A percentile compares a stretch with the other conserved stretches of the same genome.
Conservation (phyloP, 2,797 vertebrate species). For the Sebastes oblongus region DNA sequence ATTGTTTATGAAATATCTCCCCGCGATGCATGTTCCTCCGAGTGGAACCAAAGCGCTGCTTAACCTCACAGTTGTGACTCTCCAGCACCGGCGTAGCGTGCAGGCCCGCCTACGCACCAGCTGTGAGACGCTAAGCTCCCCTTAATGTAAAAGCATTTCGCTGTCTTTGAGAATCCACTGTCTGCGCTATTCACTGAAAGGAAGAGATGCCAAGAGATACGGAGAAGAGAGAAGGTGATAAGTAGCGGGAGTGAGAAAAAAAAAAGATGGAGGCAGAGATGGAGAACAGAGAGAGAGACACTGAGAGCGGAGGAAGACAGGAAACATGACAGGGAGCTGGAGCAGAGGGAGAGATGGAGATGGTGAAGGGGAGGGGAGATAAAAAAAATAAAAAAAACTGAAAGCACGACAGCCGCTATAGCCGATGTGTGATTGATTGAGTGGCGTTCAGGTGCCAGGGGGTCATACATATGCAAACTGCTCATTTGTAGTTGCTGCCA, state of each 20-base stretch:
- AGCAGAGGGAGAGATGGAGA: constrained; percentile 1
- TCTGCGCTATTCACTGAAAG: constrained; percentile 48
- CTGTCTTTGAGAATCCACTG: constrained; percentile 69
- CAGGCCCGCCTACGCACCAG: constrained; percentile 70
- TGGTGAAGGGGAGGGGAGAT: background rate
- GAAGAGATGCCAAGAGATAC: constrained; percentile 33
- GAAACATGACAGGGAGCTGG: constrained; percentile 36
- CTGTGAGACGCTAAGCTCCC: constrained; percentile 73
- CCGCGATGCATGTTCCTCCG: constrained; percentile 38
- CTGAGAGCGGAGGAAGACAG: constrained; percentile 17
- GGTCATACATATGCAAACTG: constrained; percentile 80
- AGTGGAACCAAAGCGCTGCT: constrained; percentile 67
- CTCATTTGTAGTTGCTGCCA: constrained; percentile 79
- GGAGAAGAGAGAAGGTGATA: constrained; percentile 38
- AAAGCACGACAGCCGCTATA: constrained; percentile 37
- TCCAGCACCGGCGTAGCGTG: constrained; percentile 49
- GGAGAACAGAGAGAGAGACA: constrained; percentile 42
- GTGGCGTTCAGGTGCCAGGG: constrained; percentile 68
- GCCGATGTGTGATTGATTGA: constrained; percentile 79
- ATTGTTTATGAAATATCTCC: constrained; percentile 35
- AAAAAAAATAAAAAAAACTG: background rate
- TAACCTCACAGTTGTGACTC: constrained; percentile 67
- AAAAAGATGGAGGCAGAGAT: background rate
- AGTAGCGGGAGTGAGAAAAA: background rate
- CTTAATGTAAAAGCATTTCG: constrained; percentile 80